Evolutionary conservation across 1,140 invertebrate species (phyloP).

Genomic region (Neodiprion lecontei): DNA sequence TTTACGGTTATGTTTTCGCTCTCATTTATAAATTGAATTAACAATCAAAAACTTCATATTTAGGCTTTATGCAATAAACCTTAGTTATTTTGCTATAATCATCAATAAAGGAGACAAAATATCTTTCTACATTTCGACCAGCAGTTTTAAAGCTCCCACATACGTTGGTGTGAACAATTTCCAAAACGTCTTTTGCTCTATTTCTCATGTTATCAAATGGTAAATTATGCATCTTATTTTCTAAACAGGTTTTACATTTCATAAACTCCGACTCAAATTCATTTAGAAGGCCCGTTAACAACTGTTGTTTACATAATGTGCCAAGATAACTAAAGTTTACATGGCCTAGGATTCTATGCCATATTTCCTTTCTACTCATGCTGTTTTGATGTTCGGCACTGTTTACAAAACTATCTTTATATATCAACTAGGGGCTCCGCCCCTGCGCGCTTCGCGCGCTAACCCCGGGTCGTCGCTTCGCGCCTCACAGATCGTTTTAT

Average conservation of each 20-base stretch:
- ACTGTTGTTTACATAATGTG: slow-evolving; percentile 10
- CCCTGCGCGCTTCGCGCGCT: too few species aligned
- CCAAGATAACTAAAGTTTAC: slow-evolving; percentile 28
- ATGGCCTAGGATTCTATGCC: slow-evolving; percentile 45
- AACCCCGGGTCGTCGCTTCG: too few species aligned
- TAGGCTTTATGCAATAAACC: slow-evolving; percentile 21
- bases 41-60: slow-evolving; percentile 23
- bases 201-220: slow-evolving; percentile 9
- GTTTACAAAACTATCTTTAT: neutral
- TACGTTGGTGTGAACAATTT: slow-evolving; percentile 42
- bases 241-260: slow-evolving; percentile 21
- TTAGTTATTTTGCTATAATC: slow-evolving; percentile 30
- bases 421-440: too few species aligned
- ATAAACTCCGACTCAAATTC: neutral
- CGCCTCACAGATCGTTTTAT: too few species aligned
- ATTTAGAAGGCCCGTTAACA: slow-evolving; percentile 4
- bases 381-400: neutral
- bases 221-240: slow-evolving; percentile 18
- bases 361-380: slow-evolving; percentile 20
- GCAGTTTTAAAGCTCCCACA: slow-evolving; percentile 43
- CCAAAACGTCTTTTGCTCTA: slow-evolving; percentile 26
- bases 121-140: slow-evolving; percentile 25
- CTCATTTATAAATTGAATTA: slow-evolving; percentile 25
- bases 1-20: slow-evolving; percentile 33
- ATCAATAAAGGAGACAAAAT: slow-evolving; percentile 31